Evolutionary conservation across 2,888 invertebrate genomes (phyloP).

Genomic region (Tupiocoris notatus): DNA sequence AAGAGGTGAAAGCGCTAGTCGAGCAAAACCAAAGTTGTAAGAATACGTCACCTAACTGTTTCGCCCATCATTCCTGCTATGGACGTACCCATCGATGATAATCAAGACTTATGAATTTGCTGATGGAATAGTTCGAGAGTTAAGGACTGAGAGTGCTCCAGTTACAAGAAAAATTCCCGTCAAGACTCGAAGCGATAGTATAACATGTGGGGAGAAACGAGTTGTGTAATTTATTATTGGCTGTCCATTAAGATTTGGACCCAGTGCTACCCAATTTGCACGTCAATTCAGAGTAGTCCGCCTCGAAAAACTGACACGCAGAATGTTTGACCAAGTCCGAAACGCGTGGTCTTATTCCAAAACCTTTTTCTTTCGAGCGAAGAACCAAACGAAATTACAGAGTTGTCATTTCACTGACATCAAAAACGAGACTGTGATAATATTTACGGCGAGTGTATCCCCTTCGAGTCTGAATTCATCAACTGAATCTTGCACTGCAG

Average conservation of each 20-base stretch:
- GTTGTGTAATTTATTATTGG: constrained; percentile 15
- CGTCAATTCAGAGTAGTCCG: constrained; percentile 5
- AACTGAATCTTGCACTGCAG: not conserved
- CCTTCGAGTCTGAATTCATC: too few species aligned
- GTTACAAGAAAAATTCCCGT: too few species aligned
- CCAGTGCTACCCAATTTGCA: not conserved
- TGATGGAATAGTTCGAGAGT: too few species aligned
- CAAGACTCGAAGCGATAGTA: too few species aligned
- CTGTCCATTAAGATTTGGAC: constrained; percentile 16
- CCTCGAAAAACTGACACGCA: not conserved
- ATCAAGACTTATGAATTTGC: too few species aligned
- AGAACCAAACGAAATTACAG: constrained; percentile 9
- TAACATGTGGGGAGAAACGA: constrained; percentile 6
- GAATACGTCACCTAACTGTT: too few species aligned
- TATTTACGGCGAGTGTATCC: not conserved
- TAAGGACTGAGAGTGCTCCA: too few species aligned
- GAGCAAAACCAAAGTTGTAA: too few species aligned
- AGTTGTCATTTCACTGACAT: constrained; percentile 18
- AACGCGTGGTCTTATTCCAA: not conserved
- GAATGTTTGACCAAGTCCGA: constrained; percentile 16
- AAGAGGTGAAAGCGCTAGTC: too few species aligned
- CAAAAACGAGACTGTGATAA: not conserved
- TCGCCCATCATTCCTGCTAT: too few species aligned
- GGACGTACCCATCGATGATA: too few species aligned
- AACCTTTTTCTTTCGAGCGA: not conserved